These are phyloP conservation scores for Pogonocichla stellata DNA, from an alignment of 2,113 vertebrate species.

Conservation along the genomic window DNA sequence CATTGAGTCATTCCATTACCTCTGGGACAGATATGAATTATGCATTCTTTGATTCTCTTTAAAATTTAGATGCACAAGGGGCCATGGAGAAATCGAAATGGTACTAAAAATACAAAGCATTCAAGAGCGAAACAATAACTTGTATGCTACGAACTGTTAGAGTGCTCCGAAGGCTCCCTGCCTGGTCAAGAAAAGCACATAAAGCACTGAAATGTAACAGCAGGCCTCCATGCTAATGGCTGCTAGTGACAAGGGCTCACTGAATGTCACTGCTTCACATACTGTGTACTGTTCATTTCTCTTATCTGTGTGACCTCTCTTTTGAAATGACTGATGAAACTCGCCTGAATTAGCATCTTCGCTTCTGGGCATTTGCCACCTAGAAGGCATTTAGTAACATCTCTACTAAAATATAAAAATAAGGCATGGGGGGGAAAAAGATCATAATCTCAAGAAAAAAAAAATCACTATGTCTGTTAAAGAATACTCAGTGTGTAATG, in stretches of 20 bases:
- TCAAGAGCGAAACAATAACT: slow-evolving; percentile 71
- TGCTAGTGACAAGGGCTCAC: slow-evolving; percentile 71
- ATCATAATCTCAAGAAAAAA: background rate
- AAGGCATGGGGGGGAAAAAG: background rate
- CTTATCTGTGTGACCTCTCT: slow-evolving; percentile 70
- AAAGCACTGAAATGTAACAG: slow-evolving; percentile 55
- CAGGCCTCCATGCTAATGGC: slow-evolving; percentile 71
- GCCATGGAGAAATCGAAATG: slow-evolving; percentile 58
- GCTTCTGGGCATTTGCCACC: slow-evolving; percentile 53
- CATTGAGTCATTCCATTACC: slow-evolving; percentile 78
- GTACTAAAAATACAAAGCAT: slow-evolving; percentile 64
- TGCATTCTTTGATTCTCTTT: slow-evolving; percentile 70
- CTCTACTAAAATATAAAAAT: background rate
- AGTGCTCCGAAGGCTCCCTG: slow-evolving; percentile 48
- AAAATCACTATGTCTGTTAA: background rate
- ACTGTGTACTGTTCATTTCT: slow-evolving; percentile 56
- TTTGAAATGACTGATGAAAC: slow-evolving; percentile 67
- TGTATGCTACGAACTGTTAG: slow-evolving; percentile 53
- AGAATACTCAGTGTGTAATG: background rate
- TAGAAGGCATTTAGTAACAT: slow-evolving; percentile 29
- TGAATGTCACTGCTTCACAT: slow-evolving; percentile 69
- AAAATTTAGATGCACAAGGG: slow-evolving; percentile 70
- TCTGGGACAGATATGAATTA: slow-evolving; percentile 77
- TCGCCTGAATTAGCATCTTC: slow-evolving; percentile 55
- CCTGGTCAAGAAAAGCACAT: slow-evolving; percentile 65